Base-by-base conservation (phyloP, 2,888 invertebrate species). In the Andricus curvator region DNA sequence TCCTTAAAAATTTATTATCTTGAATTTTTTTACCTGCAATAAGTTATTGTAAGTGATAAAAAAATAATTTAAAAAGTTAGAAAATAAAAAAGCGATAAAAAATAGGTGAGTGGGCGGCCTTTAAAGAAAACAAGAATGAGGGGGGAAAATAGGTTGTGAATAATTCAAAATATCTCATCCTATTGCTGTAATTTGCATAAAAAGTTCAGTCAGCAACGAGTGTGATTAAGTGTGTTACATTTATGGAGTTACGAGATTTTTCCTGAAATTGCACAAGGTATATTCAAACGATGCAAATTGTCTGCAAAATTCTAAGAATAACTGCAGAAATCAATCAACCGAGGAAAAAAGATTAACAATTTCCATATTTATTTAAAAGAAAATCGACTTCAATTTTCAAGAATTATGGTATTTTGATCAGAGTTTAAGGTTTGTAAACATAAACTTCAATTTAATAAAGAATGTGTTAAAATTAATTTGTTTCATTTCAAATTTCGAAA, bases 161-260 rank as follows among this genome's bases (percentile, higher is more conserved):
- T 29, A 22, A 60, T 70, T 29, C 56, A 74, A 74, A 74, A 60
- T 60, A 60, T 64, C 29, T 6, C 37, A 74, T 74, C 33, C 74
- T 11, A 70, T 51, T 51, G 56, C 74, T 56, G 37, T 56, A 74
- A 74, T 74, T 60, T 74, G 56, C 74, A 74, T 74, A 25, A 74
- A 74, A 37, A 29, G 20, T 56, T 56, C 20, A n/a, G 13, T n/a
- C 33, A 33, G 56, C n/a, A 56, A 74, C 25, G 62, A 44, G 44
- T 64, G 41, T 64, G 41, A 77, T 51, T 77, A 41, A 77, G 17
- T 76, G 20, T 68, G 56, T 56, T 74, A 56, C 33, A 74, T 51
- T 74, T 74, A 29, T 74, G 15, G 33, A 74, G 74, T 74, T 74
- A 56, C 74, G 74, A 74, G n/a, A 74, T 74, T 56, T 37, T 56